A percentile compares a stretch with the other conserved stretches of the same genome.
These are phyloP conservation scores for Pseudomyrmex concolor DNA, from an alignment of 1,140 invertebrate genomes.

Conservation along the genomic window DNA sequence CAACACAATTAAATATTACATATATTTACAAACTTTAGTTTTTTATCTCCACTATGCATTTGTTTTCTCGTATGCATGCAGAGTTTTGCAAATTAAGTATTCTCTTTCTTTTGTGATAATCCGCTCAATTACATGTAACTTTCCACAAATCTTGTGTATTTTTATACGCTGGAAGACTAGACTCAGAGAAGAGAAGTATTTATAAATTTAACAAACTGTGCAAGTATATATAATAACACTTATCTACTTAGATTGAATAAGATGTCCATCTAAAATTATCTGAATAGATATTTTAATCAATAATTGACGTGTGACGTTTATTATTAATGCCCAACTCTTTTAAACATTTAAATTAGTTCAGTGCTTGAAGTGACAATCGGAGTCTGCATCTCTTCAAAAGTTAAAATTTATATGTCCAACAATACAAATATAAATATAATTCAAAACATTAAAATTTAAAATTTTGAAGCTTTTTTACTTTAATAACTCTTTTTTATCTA, in stretches of 20 bases:
- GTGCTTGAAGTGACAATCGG: conserved; percentile 24
- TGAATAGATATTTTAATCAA: conserved; percentile 49
- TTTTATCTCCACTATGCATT: conserved; percentile 4
- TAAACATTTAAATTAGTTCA: conserved; percentile 36
- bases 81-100: conserved; percentile 13
- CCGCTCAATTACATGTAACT: conserved; percentile 13
- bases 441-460: conserved; percentile 4
- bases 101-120: conserved; percentile 38
- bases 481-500: neutral
- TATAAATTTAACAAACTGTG: conserved; percentile 72
- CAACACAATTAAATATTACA: conserved; percentile 48
- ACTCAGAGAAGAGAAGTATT: conserved; percentile 70
- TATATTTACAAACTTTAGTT: conserved; percentile 66
- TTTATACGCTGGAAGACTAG: conserved; percentile 77
- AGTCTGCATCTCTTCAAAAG: neutral
- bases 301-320: conserved; percentile 65
- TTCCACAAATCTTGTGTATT: conserved; percentile 48
- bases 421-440: conserved; percentile 4
- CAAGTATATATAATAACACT: conserved; percentile 55
- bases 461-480: neutral
- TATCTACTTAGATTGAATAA: conserved; percentile 62
- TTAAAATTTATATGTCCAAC: neutral
- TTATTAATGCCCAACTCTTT: conserved; percentile 63
- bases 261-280: conserved; percentile 54
- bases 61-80: conserved; percentile 47